Percentiles rank a stretch among this genome's conserved stretches.
phyloP scores from a whole-genome alignment of 2,888 invertebrate species.

The Acleris cristana region DNA sequence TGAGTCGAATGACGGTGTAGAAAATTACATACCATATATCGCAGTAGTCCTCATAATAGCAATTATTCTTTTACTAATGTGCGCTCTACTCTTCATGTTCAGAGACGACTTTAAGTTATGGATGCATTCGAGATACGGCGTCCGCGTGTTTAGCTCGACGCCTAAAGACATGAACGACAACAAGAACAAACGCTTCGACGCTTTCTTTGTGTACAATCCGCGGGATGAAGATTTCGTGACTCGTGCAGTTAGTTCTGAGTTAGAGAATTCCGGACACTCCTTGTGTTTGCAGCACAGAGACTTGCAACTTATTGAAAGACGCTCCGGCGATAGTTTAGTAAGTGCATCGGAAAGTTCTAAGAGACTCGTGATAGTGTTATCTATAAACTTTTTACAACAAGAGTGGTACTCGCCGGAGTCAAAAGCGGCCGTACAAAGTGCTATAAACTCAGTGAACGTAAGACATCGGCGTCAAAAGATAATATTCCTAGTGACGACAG shows the following conservation, averaged over 20 bases:
- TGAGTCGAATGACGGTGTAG: slow-evolving; percentile 86
- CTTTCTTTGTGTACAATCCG: slow-evolving; percentile 93
- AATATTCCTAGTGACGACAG: slow-evolving; percentile 81
- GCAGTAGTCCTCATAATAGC: slow-evolving; percentile 88
- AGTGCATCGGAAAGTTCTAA: slow-evolving; percentile 85
- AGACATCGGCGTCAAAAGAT: slow-evolving; percentile 85
- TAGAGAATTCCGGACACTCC: slow-evolving; percentile 86
- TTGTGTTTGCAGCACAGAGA: slow-evolving; percentile 89
- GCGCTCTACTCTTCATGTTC: slow-evolving; percentile 88
- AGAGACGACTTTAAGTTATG: slow-evolving; percentile 90
- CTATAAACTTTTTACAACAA: slow-evolving; percentile 90
- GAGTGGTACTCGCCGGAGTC: slow-evolving; percentile 94
- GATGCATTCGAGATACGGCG: slow-evolving; percentile 90
- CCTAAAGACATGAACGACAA: slow-evolving; percentile 81
- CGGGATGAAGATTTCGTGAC: slow-evolving; percentile 90
- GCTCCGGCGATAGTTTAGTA: slow-evolving; percentile 80
- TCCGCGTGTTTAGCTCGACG: slow-evolving; percentile 87
- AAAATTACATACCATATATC: slow-evolving; percentile 89
- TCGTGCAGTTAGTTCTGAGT: slow-evolving; percentile 87
- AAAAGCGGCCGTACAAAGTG: slow-evolving; percentile 90
- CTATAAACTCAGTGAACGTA: slow-evolving; percentile 86
- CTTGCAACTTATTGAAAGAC: slow-evolving; percentile 83
- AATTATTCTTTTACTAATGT: slow-evolving; percentile 87
- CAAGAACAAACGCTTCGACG: slow-evolving; percentile 91
- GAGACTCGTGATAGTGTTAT: slow-evolving; percentile 91